phyloP scores from a whole-genome alignment of 1,140 invertebrate genomes.

The Hormaphis cornu region DNA sequence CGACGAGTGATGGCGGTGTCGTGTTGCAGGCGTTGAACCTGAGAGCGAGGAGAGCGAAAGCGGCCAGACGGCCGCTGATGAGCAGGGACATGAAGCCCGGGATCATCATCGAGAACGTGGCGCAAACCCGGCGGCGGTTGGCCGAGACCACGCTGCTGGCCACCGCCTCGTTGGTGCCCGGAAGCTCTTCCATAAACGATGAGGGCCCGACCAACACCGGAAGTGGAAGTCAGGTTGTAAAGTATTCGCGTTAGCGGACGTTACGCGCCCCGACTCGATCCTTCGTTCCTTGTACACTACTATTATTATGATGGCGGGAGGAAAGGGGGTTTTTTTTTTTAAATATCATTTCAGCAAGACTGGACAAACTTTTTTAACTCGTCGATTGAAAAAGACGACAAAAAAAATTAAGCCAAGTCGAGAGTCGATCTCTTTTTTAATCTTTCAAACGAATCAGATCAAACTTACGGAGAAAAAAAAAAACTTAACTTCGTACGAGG shows the following conservation, averaged over 20 bases:
- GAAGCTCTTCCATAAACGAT: slow-evolving; percentile 49
- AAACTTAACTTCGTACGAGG: too few species aligned
- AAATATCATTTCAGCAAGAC: too few species aligned
- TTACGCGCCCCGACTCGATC: too few species aligned
- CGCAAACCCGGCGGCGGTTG: slow-evolving; percentile 66
- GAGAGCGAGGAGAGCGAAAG: slow-evolving; percentile 68
- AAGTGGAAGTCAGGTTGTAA: slow-evolving; percentile 54
- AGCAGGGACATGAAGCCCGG: slow-evolving; percentile 59
- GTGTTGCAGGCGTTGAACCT: slow-evolving; percentile 59
- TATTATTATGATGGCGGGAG: too few species aligned
- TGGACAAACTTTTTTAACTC: too few species aligned
- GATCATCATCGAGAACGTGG: slow-evolving; percentile 80
- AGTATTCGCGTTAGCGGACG: background rate
- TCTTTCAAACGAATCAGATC: too few species aligned
- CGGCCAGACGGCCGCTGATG: slow-evolving; percentile 61
- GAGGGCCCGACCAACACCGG: slow-evolving; percentile 77
- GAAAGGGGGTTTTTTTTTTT: too few species aligned
- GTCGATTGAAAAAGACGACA: too few species aligned
- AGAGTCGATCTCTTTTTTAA: too few species aligned
- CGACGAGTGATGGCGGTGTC: background rate
- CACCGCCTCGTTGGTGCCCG: slow-evolving; percentile 43
- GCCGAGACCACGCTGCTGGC: slow-evolving; percentile 64
- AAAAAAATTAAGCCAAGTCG: too few species aligned
- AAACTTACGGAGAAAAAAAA: too few species aligned
- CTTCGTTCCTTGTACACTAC: too few species aligned